These are phyloP conservation scores for Orchesella flavescens DNA, from an alignment of 2,888 invertebrate genomes.

Conservation along the genomic window DNA sequence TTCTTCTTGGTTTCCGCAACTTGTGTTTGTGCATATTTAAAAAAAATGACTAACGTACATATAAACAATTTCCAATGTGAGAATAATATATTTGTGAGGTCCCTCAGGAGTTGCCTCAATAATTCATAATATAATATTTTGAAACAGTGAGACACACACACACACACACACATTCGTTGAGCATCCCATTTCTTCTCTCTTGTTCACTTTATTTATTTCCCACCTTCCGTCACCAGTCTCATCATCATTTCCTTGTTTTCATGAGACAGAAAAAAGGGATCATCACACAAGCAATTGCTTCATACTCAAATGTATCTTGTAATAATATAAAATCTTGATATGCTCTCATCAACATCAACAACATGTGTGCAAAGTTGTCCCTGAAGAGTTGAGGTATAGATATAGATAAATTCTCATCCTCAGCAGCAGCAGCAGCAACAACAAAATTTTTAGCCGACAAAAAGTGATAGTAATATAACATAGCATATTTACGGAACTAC, in stretches of 20 bases:
- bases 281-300: not conserved
- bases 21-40: too few relatives aligned
- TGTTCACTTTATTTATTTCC: conserved; percentile 40
- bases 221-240: conserved; percentile 56
- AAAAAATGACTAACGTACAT: too few relatives aligned
- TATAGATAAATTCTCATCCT: conserved; percentile 31
- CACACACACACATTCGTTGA: not conserved
- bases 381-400: conserved; percentile 51
- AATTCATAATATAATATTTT: conserved; percentile 20
- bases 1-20: too few relatives aligned
- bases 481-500: too few relatives aligned
- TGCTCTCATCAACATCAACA: conserved; percentile 21
- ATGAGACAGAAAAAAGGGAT: not conserved
- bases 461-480: not conserved
- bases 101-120: conserved; percentile 12
- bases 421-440: conserved; percentile 45
- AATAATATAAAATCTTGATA: not conserved
- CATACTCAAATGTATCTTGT: conserved; percentile 9
- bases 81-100: conserved; percentile 19
- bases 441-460: not conserved
- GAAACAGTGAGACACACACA: not conserved
- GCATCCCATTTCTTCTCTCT: not conserved
- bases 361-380: conserved; percentile 65
- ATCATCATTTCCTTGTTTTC: conserved; percentile 59
- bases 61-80: conserved; percentile 8